Evolutionary conservation across 1,140 invertebrate genomes (phyloP).

Genomic region (Thalassaphorura encarpata): DNA sequence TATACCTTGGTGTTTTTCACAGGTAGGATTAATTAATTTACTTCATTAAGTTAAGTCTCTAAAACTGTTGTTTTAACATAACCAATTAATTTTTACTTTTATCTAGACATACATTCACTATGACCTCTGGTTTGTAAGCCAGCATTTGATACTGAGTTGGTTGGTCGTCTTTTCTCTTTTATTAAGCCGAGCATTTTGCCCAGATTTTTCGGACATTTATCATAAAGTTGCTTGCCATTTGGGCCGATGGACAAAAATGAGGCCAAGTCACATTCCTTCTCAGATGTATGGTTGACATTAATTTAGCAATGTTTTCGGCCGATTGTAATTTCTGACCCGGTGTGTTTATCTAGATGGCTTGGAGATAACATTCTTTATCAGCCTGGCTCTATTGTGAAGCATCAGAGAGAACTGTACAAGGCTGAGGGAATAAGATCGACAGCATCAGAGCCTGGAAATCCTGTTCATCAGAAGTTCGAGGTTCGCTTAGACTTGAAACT

Average conservation of each 20-base stretch:
- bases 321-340: not conserved
- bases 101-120: slow-evolving; percentile 70
- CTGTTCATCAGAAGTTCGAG: slow-evolving; percentile 58
- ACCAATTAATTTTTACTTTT: slow-evolving; percentile 36
- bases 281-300: slow-evolving; percentile 34
- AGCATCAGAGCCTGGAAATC: slow-evolving; percentile 70
- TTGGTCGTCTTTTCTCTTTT: slow-evolving; percentile 25
- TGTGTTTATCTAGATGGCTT: slow-evolving; percentile 49
- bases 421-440: slow-evolving; percentile 62
- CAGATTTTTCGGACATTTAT: slow-evolving; percentile 71
- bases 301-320: slow-evolving; percentile 10
- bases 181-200: slow-evolving; percentile 26
- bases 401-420: slow-evolving; percentile 66
- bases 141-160: slow-evolving; percentile 52
- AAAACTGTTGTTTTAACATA: slow-evolving; percentile 7
- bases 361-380: slow-evolving; percentile 57
- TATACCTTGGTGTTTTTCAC: slow-evolving; percentile 78
- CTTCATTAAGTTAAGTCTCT: not conserved
- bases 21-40: slow-evolving; percentile 45
- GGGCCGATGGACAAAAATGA: slow-evolving; percentile 68
- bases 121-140: slow-evolving; percentile 69
- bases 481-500: slow-evolving; percentile 72
- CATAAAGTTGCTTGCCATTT: slow-evolving; percentile 81
- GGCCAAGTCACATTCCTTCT: slow-evolving; percentile 49
- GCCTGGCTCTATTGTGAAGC: slow-evolving; percentile 65